Base-by-base conservation (phyloP, 1,140 invertebrate genomes). In the Euwallacea fornicatus region DNA sequence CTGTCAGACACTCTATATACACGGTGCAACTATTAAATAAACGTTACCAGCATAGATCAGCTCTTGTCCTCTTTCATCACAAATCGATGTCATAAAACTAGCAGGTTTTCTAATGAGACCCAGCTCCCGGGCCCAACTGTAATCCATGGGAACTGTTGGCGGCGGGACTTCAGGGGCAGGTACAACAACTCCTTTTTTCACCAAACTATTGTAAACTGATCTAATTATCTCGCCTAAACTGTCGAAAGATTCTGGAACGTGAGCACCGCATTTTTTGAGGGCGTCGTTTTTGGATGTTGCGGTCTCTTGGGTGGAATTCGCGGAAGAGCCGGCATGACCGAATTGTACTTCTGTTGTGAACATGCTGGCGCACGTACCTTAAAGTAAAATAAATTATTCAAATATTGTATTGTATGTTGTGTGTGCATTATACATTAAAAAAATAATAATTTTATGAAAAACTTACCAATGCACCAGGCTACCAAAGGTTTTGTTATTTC, bases 131-230 rank as follows among this genome's bases (percentile, higher is more conserved):
- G 98, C 98, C 98, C 98, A 99, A 69, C 91, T 94, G 82, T 97
- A 99, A 82, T 99, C 98, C 98, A 99, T 99, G 1, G 98, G 98
- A 41, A 99, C 97, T 55, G 98, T 98, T 11, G 98, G 98, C 46
- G 98, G 98, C 15, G 97, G 94, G 42, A 96, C 87, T 85, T 99
- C 98, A 43, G 93, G 89, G 76, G 89, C 87, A 0, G 94, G 94
- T 9, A 94, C 87, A 75, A 99, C 95, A 0, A 87, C 86, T 42
- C 95, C 95, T 56, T 90, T 85, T 21, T 86, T 84, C 0, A 99
- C 94, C 42, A 99, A 83, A 55, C 89, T 86, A 47, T 89, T 83
- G 83, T 97, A 98, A 72, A 91, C 88, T 78, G 88, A 83, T 21
- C 88, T 85, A 65, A 98, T 91, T 0, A 88, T 80, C 72, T 90